Evolutionary conservation across 2,888 invertebrate genomes (phyloP).

Genomic region (Philhelius pedissequus): DNA sequence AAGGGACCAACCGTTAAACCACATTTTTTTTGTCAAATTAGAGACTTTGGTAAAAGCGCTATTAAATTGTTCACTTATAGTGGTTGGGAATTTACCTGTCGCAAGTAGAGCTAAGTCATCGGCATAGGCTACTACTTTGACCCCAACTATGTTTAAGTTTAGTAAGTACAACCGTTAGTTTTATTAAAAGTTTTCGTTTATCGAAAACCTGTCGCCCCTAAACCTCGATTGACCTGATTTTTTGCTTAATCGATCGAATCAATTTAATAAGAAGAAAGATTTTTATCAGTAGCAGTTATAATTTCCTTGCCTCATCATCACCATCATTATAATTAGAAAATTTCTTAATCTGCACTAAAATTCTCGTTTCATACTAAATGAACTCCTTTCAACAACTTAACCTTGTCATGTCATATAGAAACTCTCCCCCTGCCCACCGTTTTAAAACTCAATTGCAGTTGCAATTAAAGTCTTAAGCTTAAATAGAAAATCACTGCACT

Average conservation of each 20-base stretch:
- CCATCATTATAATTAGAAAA: neutral
- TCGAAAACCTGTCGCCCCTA: no score
- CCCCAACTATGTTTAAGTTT: no score
- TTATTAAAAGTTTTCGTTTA: no score
- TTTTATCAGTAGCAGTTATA: neutral
- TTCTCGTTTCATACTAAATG: neutral
- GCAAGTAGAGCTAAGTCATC: no score
- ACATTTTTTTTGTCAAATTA: no score
- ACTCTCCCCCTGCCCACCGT: neutral
- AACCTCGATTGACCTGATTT: neutral
- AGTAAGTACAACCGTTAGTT: no score
- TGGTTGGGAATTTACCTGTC: no score
- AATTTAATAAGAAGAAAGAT: neutral
- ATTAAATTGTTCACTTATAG: no score
- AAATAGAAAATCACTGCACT: slow-evolving; percentile 34
- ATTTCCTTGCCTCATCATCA: neutral
- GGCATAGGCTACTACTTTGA: no score
- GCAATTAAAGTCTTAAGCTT: slow-evolving; percentile 35
- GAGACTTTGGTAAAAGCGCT: no score
- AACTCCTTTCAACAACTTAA: neutral
- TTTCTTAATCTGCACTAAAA: neutral
- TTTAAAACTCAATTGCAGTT: slow-evolving; percentile 28
- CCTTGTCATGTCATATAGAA: neutral
- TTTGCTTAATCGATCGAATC: neutral
- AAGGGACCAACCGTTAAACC: no score